These are phyloP conservation scores for Onychomys arenicola DNA, from an alignment of 2,797 vertebrate species.

Conservation along the genomic window DNA sequence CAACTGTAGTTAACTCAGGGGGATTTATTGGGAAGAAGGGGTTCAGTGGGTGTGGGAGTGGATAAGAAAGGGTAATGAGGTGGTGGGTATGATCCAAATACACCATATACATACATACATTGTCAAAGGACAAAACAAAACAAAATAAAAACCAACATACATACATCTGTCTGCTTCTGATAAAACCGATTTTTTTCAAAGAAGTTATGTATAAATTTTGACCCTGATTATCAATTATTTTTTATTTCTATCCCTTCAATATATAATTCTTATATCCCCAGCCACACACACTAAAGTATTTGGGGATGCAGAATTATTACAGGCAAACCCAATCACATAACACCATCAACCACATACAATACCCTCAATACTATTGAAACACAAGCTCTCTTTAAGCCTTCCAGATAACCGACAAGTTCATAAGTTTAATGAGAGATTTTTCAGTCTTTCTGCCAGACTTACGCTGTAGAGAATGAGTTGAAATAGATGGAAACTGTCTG, in stretches of 20 bases:
- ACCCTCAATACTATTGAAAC: not conserved
- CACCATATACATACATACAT: not conserved
- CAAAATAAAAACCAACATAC: not conserved
- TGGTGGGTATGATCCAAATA: not conserved
- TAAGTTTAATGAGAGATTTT: slow-evolving; percentile 32
- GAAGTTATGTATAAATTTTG: slow-evolving; percentile 37
- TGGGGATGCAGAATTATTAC: not conserved
- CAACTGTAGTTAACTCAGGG: not conserved
- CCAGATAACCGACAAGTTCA: not conserved
- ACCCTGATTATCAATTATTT: slow-evolving; percentile 63
- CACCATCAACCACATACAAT: not conserved
- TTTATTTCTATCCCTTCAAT: slow-evolving; percentile 49
- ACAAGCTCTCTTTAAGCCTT: not conserved
- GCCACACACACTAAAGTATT: not conserved
- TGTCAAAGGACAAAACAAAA: not conserved
- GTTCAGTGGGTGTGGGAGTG: not conserved
- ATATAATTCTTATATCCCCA: not conserved
- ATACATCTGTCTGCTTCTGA: slow-evolving; percentile 61
- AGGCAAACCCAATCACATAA: not conserved
- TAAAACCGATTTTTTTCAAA: slow-evolving; percentile 45
- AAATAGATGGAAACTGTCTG: slow-evolving; percentile 51
- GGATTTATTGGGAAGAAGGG: not conserved
- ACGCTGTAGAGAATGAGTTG: not conserved
- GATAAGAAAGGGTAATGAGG: not conserved
- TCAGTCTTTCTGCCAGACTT: not conserved